These are phyloP conservation scores for Sarcophilus harrisii DNA, from an alignment of 2,797 vertebrate genomes.

Conservation along the genomic window DNA sequence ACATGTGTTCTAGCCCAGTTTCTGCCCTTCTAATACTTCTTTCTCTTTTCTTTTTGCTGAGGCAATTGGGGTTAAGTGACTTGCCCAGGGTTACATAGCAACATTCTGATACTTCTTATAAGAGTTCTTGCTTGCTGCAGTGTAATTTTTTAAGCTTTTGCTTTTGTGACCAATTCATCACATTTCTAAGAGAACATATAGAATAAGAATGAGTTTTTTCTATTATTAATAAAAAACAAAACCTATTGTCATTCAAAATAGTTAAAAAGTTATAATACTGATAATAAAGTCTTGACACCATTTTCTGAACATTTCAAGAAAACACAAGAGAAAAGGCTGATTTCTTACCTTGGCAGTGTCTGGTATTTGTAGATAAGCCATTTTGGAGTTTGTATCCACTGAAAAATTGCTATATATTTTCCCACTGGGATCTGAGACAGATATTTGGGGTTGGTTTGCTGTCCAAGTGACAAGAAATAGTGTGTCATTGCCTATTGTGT, in stretches of 20 bases:
- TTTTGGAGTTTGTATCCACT: conserved; percentile 23
- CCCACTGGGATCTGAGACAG: conserved; percentile 82
- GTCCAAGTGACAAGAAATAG: conserved; percentile 84
- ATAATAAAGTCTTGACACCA: conserved; percentile 12
- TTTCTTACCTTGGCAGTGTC: conserved; percentile 85
- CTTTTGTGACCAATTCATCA: background rate
- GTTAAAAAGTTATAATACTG: conserved; percentile 9
- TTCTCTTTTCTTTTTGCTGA: too few relatives aligned
- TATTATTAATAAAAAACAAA: background rate
- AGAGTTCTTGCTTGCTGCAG: background rate
- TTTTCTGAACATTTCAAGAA: conserved; percentile 31
- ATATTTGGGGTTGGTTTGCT: conserved; percentile 6
- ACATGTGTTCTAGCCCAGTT: background rate
- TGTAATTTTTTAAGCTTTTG: background rate
- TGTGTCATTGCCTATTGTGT: conserved; percentile 86
- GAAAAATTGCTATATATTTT: conserved; percentile 73
- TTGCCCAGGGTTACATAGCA: too few relatives aligned
- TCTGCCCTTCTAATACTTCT: background rate
- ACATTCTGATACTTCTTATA: background rate
- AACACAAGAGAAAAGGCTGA: background rate
- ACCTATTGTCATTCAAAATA: background rate
- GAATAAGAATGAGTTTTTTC: background rate
- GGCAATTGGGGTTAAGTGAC: too few relatives aligned
- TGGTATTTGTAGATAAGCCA: conserved; percentile 79
- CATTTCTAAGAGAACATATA: background rate